These are phyloP conservation scores for Struthidea cinerea DNA, from an alignment of 2,113 vertebrate species.

Conservation along the genomic window DNA sequence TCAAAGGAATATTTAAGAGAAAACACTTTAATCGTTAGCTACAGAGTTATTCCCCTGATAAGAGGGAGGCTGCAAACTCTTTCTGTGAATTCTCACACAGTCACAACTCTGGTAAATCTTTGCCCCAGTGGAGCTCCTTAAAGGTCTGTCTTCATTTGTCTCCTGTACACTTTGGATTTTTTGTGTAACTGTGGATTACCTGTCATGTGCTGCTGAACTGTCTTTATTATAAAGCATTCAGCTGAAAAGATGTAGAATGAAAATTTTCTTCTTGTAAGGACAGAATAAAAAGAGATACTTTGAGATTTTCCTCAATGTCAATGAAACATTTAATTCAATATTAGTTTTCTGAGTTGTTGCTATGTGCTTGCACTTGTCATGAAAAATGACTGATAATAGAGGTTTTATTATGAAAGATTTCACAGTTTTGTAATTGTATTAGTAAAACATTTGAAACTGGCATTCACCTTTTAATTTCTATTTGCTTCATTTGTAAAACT, in stretches of 20 bases:
- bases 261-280: neutral
- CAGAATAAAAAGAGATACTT: neutral
- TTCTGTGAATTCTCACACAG: neutral
- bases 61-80: neutral
- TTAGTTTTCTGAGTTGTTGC: conserved; percentile 10
- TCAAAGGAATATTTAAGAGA: neutral
- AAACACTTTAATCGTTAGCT: neutral
- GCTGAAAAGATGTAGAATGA: neutral
- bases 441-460: neutral
- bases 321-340: neutral
- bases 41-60: neutral
- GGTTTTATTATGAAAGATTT: neutral
- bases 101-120: neutral
- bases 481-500: neutral
- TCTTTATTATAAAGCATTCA: neutral
- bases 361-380: neutral
- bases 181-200: neutral
- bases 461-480: conserved; percentile 10
- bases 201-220: neutral
- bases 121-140: neutral
- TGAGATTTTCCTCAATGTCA: neutral
- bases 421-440: neutral
- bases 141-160: neutral
- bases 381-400: neutral
- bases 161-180: neutral